Base-by-base conservation (phyloP, 2,113 vertebrate species). In the Naja naja region DNA sequence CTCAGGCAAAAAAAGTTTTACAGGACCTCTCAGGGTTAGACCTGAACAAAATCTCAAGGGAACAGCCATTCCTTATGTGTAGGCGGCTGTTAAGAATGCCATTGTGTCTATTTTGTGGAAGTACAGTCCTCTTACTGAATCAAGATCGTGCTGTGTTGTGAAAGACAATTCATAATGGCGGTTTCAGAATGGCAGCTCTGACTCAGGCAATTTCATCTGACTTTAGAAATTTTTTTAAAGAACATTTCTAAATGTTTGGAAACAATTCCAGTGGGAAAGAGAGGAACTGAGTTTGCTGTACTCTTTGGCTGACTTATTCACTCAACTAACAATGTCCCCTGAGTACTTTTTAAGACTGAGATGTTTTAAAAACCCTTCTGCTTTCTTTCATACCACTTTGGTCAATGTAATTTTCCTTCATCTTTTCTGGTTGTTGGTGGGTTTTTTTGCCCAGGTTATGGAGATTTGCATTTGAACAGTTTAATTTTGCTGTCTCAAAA, bases 181-280 rank as follows among this genome's bases (percentile, higher is more conserved):
- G 27, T 47, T 47, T 91, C 25, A 87, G 7, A 60, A 47, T 25
- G 45, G 10, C 16, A 49, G 3, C 27, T 58, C 5, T 58, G 16
- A n/a, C 47, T 14, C 47, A 39, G 47, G n/a, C 86, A 58, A 10
- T 16, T 47, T 39, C 7, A 54, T 88, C 18, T 53, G n/a, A 88
- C 43, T 86, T 22, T 86, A 5, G 23, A 22, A 92, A 9, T 88
- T 43, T 74, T 6, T 74, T 74, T 74, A 20, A 69, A 69, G 3
- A 39, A 16, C 1, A 34, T 81, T 54, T 27, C n/a, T 20, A 85
- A 89, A 95, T 34, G 94, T 93, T 93, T 94, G 93, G 54, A 94
- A 90, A 0, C 0, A 93, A 92, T 92, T 93, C 88, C 94, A 87
- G 88, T 87, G 45, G 90, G 88, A 94, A 91, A 94, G 30, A 12